Evolutionary conservation across 2,797 vertebrate species (phyloP).

Genomic region (Sciaenops ocellatus): DNA sequence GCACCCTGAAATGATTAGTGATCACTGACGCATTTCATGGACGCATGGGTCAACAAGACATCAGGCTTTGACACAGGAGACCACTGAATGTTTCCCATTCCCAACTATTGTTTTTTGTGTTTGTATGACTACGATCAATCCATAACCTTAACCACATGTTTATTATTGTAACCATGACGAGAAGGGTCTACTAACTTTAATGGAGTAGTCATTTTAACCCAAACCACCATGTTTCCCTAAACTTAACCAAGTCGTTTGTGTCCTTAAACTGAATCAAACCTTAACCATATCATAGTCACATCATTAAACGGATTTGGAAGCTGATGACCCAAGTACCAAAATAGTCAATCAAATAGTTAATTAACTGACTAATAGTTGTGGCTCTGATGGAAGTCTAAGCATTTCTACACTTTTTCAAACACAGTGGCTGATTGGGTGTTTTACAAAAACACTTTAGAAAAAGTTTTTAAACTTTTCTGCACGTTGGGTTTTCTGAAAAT

Average conservation of each 20-base stretch:
- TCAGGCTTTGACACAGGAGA: not conserved
- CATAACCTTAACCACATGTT: conserved; percentile 11
- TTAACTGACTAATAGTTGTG: too few relatives aligned
- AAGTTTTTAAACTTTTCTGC: too few relatives aligned
- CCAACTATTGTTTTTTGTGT: not conserved
- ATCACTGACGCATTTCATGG: conserved; percentile 6
- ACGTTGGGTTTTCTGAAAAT: not conserved
- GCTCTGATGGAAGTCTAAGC: not conserved
- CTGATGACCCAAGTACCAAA: too few relatives aligned
- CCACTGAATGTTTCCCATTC: not conserved
- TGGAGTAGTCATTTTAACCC: not conserved
- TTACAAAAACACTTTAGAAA: too few relatives aligned
- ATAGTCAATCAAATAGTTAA: too few relatives aligned
- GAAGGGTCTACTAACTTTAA: too few relatives aligned
- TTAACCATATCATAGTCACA: not conserved
- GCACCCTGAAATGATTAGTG: not conserved
- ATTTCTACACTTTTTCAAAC: not conserved
- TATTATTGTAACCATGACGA: conserved; percentile 11
- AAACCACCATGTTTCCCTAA: not conserved
- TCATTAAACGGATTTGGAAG: not conserved
- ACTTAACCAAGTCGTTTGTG: not conserved
- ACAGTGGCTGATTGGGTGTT: not conserved
- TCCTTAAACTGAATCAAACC: not conserved
- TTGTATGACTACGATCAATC: not conserved
- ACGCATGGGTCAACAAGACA: not conserved